Base-by-base conservation (phyloP, 2,797 vertebrate species). In the Aplochiton taeniatus region DNA sequence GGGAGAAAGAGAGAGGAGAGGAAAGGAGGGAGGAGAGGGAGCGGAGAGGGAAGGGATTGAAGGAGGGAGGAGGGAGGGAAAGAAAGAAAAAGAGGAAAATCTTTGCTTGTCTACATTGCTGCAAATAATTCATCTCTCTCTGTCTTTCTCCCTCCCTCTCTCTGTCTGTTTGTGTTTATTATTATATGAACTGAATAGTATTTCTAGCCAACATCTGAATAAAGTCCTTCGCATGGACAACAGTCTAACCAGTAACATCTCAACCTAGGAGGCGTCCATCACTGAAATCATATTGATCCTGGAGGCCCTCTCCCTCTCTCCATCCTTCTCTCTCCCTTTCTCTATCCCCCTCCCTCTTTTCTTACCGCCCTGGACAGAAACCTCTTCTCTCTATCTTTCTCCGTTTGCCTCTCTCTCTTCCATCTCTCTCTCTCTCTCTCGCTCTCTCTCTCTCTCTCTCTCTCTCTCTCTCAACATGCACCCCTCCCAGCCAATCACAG, bases 271-370 rank as follows among this genome's bases (percentile, higher is more conserved):
- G 41, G 50, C 17, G 46, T 59, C 65, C 73, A 65, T 78, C 75
- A 73, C 65, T 61, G 62, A 75, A 81, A 81, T 75, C 75, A 77
- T 65, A 80, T 54, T 64, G 65, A 56, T 58, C 52, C 18, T 50
- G 6, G 31, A 31, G 3, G 3, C 2, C 31, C 58, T 6, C 62
- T 73, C 66, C 63, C 51, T 54, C 66, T 31, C 51, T 14, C 20
- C 43, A 5, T 42, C 55, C 13, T 5, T 31, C 12, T 41, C 19
- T 56, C 54, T 31, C 54, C 20, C 17, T 19, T 11, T 17, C n/a
- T 53, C 61, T 55, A 11, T 50, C 62, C 73, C 66, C 63, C 51
- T 56, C 63, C 31, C 51, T 46, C 65, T 53, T 47, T 16, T 62
- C 55, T 45, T 49, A 49, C 54, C 20, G 61, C 65, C 47, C 61